Conservation (phyloP, 2,888 invertebrate species). For the Minunthozetes semirufus region DNA sequence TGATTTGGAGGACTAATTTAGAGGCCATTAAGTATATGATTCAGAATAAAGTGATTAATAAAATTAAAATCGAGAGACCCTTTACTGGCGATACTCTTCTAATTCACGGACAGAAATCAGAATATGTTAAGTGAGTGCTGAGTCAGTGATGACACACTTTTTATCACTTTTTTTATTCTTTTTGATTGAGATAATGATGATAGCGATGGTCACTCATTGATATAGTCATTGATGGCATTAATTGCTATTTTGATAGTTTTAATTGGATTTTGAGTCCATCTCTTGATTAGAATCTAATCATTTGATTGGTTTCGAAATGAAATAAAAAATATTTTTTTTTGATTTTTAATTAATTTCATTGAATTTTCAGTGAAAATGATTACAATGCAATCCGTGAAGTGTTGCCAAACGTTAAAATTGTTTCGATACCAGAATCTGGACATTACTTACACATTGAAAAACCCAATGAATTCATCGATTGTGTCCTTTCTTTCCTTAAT, state of each 20-base stretch:
- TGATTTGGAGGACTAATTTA: constrained; percentile 74
- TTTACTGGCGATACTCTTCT: constrained; percentile 70
- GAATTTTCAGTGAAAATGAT: constrained; percentile 36
- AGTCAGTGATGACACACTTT: too few species aligned
- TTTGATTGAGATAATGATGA: too few species aligned
- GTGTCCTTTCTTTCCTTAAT: constrained; percentile 58
- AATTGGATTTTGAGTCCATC: too few species aligned
- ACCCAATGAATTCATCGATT: constrained; percentile 66
- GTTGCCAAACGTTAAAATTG: constrained; percentile 65
- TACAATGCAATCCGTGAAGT: constrained; percentile 57
- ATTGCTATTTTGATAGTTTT: too few species aligned
- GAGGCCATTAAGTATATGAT: constrained; percentile 62
- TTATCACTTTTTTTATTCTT: too few species aligned
- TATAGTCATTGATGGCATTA: too few species aligned
- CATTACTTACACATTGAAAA: constrained; percentile 93
- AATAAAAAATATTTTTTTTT: too few species aligned
- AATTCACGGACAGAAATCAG: constrained; percentile 64
- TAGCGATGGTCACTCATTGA: too few species aligned
- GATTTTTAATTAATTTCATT: neutral
- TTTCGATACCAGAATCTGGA: constrained; percentile 69
- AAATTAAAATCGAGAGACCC: constrained; percentile 54
- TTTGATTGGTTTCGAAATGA: too few species aligned
- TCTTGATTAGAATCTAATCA: neutral
- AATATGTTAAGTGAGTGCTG: constrained; percentile 52
- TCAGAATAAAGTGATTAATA: constrained; percentile 56